Evolutionary conservation across 2,797 vertebrate genomes (phyloP).

Genomic region (Hyperoplus lanceolatus): DNA sequence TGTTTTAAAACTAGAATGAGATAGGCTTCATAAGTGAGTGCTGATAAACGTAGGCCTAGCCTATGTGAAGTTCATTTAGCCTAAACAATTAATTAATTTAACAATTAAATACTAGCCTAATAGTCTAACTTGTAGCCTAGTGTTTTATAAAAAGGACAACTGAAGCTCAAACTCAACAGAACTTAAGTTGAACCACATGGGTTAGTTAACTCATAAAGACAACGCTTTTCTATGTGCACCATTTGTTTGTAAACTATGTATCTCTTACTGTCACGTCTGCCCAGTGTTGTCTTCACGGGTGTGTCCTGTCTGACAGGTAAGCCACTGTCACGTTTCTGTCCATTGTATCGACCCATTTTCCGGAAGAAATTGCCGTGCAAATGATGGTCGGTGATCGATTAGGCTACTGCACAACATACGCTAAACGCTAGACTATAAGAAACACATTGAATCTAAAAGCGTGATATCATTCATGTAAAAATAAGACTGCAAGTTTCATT

Average conservation of each 20-base stretch:
- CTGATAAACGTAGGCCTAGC: background rate
- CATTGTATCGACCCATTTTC: constrained; percentile 52
- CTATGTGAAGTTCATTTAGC: no score
- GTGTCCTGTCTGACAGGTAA: constrained; percentile 45
- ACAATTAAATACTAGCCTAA: background rate
- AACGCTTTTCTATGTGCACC: background rate
- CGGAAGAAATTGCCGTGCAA: background rate
- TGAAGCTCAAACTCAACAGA: background rate
- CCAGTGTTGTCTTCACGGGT: constrained; percentile 40
- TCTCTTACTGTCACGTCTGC: constrained; percentile 58
- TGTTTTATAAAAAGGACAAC: background rate
- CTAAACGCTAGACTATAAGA: background rate
- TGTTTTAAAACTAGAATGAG: background rate
- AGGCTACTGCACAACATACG: background rate
- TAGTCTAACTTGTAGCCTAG: no score
- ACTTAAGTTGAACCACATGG: background rate
- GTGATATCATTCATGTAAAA: background rate
- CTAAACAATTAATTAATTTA: background rate
- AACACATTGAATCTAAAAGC: no score
- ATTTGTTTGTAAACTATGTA: background rate
- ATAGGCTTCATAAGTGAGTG: background rate
- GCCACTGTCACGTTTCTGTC: background rate
- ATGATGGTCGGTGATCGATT: background rate
- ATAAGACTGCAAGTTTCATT: no score
- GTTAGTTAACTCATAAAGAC: background rate